Base-by-base conservation (phyloP, 2,797 vertebrate species). In the Gallinago stenura region DNA sequence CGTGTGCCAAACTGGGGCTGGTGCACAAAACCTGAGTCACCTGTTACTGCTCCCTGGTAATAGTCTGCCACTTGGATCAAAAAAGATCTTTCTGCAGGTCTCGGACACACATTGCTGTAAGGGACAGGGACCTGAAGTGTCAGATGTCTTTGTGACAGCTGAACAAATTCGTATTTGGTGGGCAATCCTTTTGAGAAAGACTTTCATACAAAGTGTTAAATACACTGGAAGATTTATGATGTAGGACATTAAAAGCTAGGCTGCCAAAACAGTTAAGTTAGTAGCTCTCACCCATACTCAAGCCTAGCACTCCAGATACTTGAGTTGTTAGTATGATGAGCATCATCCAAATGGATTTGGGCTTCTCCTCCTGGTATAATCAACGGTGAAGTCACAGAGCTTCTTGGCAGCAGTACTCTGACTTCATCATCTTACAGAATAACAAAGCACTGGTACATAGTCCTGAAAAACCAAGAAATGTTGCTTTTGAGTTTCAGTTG, bases 401-500 rank as follows among this genome's bases (percentile, higher is more conserved):
- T 73, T 75, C 71, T 56, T 57, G 85, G 50, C 62, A 62, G 24
- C 21, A 64, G 25, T 45, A n/a, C 30, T 83, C 87, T n/a, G 31
- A 76, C 56, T 92, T 85, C 26, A 77, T 22, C 53, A 35, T 60
- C 56, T 45, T 58, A 45, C 25, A 70, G 56, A 65, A 39, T 54
- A 61, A 57, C 22, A 53, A 66, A 78, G 12, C 25, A 66, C 39
- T 4, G 1, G 50, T 57, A 68, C 0, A 0, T 30, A 73, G 53
- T 31, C 65, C 71, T 89, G 61, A 37, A 91, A 87, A 91, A 54
- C 26, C 35, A 92, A 61, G 72, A 35, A 61, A 58, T 37, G 31
- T 9, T 39, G 43, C 54, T 72, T 95, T 24, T 26, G 46, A 79
- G 12, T 72, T 91, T 94, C 33, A 75, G 56, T 86, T 91, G 62